Evolutionary conservation across 2,797 vertebrate genomes (phyloP), one percentile per base, ranked within the genome.

Genomic region (Sebastes kiyomatsui): DNA sequence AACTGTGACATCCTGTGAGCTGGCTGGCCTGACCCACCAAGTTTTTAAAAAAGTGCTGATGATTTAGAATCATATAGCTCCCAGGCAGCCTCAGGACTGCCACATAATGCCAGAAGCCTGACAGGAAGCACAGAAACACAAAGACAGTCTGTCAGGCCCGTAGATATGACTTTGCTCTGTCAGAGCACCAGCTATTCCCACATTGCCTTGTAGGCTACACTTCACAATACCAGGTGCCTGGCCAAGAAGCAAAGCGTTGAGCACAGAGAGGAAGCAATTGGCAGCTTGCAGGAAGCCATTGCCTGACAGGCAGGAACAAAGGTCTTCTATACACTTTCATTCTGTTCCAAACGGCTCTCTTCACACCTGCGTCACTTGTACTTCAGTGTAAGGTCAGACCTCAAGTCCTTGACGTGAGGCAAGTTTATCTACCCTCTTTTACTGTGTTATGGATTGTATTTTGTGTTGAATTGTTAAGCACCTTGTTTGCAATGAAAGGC

Each of bases 151-250:
- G 33, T 67, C 75, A 72, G 67, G 23, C 72, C 70, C 66, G 49
- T 22, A 49, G 38, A 68, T 65, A 49, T 56, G 35, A 49, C 65
- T 73, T 38, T 56, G 42, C 42, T 35, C 56, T 67, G 35, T 67
- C 64, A 59, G 58, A 64, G 65, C 46, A 28, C 14, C 55, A 73
- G 59, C 59, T 77, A 35, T 11, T 75, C 23, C 23, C 70, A 67
- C 60, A 68, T 28, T 68, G 42, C 67, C 72, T 72, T 38, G 30
- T 58, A 72, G 61, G 23, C 68, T 60, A 18, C 14, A 32, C 56
- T 61, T 72, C 25, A 42, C 38, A 33, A 16, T 64, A 56, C 61
- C 55, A 62, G 72, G 75, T 82, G 72, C 76, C 71, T 75, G 62
- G 32, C 55, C 58, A 66, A 12, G 20, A 67, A 67, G 55, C 46